These are phyloP conservation scores for Apotomis turbidana DNA, from an alignment of 2,888 invertebrate genomes.

Conservation along the genomic window DNA sequence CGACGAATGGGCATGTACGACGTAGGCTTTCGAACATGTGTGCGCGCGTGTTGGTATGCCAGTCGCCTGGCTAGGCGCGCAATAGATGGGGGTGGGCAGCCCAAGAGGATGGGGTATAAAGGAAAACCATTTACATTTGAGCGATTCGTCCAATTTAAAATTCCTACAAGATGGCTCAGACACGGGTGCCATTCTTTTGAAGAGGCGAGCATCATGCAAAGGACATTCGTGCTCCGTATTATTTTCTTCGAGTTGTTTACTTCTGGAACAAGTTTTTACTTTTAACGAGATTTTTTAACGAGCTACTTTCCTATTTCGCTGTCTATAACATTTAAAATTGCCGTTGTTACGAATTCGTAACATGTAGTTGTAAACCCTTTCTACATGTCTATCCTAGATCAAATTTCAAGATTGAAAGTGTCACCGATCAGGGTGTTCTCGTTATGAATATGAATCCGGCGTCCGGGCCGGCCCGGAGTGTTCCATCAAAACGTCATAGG, in stretches of 20 bases:
- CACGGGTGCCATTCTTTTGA: constrained; percentile 83
- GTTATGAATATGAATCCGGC: constrained; percentile 82
- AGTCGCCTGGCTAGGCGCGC: constrained; percentile 82
- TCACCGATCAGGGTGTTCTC: constrained; percentile 67
- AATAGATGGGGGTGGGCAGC: constrained; percentile 81
- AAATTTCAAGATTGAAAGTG: constrained; percentile 64
- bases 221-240: constrained; percentile 63
- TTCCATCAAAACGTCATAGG: constrained; percentile 84
- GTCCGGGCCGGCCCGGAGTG: constrained; percentile 77
- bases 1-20: constrained; percentile 71
- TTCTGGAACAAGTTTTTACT: constrained; percentile 54
- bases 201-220: constrained; percentile 76
- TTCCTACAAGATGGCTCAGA: constrained; percentile 84
- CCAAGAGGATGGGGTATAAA: constrained; percentile 83
- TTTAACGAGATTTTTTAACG: constrained; percentile 61
- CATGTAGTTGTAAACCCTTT: neutral
- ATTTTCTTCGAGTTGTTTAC: constrained; percentile 53
- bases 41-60: constrained; percentile 81
- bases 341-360: constrained; percentile 1
- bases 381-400: constrained; percentile 53
- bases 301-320: constrained; percentile 42
- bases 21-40: constrained; percentile 74
- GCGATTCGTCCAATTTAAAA: constrained; percentile 85
- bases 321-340: constrained; percentile 25
- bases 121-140: constrained; percentile 85